Evolutionary conservation across 2,113 vertebrate genomes (phyloP).

Genomic region (Serilophus lunatus): DNA sequence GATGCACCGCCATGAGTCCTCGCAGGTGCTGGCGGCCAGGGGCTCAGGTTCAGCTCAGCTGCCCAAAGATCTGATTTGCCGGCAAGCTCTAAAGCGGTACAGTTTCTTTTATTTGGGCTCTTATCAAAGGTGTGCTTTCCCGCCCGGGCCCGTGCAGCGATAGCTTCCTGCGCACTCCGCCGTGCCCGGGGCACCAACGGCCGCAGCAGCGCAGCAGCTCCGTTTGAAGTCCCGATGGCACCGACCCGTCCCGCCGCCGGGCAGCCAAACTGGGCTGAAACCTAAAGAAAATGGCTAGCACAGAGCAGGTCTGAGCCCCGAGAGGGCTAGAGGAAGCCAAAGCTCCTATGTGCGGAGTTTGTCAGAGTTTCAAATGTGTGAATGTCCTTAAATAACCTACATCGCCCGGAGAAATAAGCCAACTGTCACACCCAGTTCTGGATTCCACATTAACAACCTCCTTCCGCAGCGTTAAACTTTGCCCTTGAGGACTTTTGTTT

Average conservation of each 20-base stretch:
- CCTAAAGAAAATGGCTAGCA: not conserved
- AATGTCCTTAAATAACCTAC: slow-evolving; percentile 78
- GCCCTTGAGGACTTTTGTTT: slow-evolving; percentile 78
- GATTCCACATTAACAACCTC: slow-evolving; percentile 80
- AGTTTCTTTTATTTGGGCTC: not conserved
- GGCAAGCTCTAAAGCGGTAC: not conserved
- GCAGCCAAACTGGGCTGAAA: not conserved
- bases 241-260: fast-evolving
- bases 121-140: slow-evolving; percentile 40
- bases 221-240: not conserved
- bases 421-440: slow-evolving; percentile 78
- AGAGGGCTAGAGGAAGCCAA: not conserved
- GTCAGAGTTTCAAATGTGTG: slow-evolving; percentile 34
- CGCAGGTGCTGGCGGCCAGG: not conserved
- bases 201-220: fast-evolving
- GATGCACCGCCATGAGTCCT: fast-evolving
- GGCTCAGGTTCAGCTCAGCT: not conserved
- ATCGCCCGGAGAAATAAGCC: slow-evolving; percentile 60
- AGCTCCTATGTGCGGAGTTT: not conserved
- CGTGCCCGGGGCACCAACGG: slow-evolving; percentile 30
- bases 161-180: slow-evolving; percentile 15
- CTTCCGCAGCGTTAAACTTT: slow-evolving; percentile 77
- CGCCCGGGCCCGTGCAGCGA: not conserved
- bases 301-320: not conserved
- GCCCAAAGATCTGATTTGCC: not conserved